phyloP scores from a whole-genome alignment of 1,140 invertebrate genomes.

The Brachionus asplanchnoidis region DNA sequence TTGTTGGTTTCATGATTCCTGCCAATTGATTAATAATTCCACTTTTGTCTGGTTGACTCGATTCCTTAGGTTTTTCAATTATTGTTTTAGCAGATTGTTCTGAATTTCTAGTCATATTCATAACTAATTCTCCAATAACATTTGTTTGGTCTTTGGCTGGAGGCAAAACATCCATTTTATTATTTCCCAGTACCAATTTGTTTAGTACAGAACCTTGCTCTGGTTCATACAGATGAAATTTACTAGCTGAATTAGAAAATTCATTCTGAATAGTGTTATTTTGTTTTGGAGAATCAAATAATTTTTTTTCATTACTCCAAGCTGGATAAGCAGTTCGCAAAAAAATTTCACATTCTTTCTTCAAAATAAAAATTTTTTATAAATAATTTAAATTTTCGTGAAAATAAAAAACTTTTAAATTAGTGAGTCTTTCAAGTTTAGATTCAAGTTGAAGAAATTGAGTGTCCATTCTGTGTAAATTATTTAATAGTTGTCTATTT shows the following conservation, averaged over 20 bases:
- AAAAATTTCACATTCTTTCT: slow-evolving; percentile 37
- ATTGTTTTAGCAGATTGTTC: not conserved
- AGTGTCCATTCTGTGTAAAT: slow-evolving; percentile 20
- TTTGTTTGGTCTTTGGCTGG: not conserved
- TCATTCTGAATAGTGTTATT: not conserved
- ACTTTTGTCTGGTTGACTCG: not conserved
- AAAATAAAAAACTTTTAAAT: slow-evolving; percentile 23
- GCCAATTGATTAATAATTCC: not conserved
- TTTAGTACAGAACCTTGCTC: not conserved
- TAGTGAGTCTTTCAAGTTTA: slow-evolving; percentile 10
- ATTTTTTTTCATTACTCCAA: slow-evolving; percentile 24
- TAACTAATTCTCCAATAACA: not conserved
- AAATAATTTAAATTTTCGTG: not conserved
- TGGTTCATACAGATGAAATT: not conserved
- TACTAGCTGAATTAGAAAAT: not conserved
- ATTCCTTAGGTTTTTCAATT: not conserved
- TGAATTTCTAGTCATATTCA: not conserved
- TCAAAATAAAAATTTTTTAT: not conserved
- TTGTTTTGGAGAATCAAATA: not conserved
- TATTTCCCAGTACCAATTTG: not conserved
- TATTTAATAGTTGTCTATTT: slow-evolving; percentile 4
- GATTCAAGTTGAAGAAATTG: slow-evolving; percentile 34
- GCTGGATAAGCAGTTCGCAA: slow-evolving; percentile 19
- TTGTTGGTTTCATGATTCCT: not conserved
- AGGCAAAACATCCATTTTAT: not conserved